Evolutionary conservation across 2,888 invertebrate genomes (phyloP).

Genomic region (Ferdinandea cuprea): DNA sequence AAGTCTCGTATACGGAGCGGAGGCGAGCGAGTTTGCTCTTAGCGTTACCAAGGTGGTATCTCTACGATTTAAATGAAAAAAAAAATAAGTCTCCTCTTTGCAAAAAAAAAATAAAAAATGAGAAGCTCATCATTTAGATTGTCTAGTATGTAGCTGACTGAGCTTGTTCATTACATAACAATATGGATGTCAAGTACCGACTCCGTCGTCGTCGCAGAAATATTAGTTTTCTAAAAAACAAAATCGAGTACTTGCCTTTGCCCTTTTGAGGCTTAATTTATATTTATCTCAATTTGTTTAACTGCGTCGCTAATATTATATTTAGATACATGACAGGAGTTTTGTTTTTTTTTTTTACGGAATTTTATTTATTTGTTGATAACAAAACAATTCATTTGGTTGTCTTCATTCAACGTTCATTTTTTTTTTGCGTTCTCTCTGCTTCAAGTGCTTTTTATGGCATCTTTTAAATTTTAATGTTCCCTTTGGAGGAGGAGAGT

Average conservation of each 20-base stretch:
- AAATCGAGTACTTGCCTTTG: too few species aligned
- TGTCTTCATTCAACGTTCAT: neutral
- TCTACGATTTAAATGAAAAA: too few species aligned
- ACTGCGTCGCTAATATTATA: constrained; percentile 34
- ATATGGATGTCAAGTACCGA: too few species aligned
- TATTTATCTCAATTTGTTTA: constrained; percentile 48
- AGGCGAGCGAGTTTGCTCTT: neutral
- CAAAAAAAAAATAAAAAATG: too few species aligned
- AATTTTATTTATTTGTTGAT: constrained; percentile 40
- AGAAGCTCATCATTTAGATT: too few species aligned
- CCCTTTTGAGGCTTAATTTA: constrained; percentile 7
- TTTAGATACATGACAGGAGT: constrained; percentile 52
- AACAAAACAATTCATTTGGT: constrained; percentile 57
- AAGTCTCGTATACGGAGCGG: neutral
- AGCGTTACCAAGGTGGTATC: constrained; percentile 8
- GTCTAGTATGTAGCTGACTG: too few species aligned
- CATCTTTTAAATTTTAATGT: constrained; percentile 71
- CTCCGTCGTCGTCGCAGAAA: too few species aligned
- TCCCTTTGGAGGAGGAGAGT: constrained; percentile 40
- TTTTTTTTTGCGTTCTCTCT: constrained; percentile 8
- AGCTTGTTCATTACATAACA: too few species aligned
- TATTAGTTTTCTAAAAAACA: too few species aligned
- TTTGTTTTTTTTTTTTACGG: too few species aligned
- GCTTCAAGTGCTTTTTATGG: constrained; percentile 54
- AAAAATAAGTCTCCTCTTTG: too few species aligned